Conservation (phyloP, 2,113 vertebrate genomes). For the Mohoua ochrocephala region DNA sequence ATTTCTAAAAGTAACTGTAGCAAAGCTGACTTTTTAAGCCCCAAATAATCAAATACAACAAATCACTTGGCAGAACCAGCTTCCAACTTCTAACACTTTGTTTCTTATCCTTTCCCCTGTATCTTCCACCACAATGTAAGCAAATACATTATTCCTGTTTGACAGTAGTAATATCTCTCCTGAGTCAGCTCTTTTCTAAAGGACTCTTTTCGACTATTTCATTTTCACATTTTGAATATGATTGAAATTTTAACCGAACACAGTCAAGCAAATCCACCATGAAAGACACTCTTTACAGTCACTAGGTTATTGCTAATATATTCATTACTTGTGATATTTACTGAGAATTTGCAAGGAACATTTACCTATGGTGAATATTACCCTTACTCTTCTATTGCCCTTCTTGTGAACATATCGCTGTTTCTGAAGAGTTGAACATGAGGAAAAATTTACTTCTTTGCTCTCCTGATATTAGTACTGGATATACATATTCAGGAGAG, state of each 20-base stretch:
- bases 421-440: neutral
- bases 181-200: neutral
- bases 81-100: neutral
- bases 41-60: neutral
- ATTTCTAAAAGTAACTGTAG: neutral
- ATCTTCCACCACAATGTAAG: neutral
- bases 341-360: neutral
- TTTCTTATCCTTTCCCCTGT: neutral
- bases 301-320: neutral
- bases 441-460: neutral
- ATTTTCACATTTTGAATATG: neutral
- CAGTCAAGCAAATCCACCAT: neutral
- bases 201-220: neutral
- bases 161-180: neutral
- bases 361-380: neutral
- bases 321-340: neutral
- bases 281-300: neutral
- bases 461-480: neutral
- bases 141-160: neutral
- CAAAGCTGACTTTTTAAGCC: neutral
- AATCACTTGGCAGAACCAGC: neutral
- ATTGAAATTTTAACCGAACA: neutral
- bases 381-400: neutral
- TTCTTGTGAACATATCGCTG: neutral
- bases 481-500: neutral